Base-by-base conservation (phyloP, 2,113 vertebrate genomes). In the Pedionomus torquatus region DNA sequence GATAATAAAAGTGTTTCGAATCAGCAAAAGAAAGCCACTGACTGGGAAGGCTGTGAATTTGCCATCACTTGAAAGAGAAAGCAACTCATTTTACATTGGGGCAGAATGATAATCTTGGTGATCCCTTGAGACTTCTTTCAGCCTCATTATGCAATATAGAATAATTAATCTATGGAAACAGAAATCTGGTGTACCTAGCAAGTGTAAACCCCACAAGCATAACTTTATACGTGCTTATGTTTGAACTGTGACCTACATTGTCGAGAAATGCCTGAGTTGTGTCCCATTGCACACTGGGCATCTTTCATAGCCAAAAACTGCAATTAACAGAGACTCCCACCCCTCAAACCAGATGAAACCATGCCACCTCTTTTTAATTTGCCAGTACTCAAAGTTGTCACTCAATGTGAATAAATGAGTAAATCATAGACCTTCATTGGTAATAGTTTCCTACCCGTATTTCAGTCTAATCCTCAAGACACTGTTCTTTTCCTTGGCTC, bases 371-470 rank as follows among this genome's bases (percentile, higher is more conserved):
- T 55, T 10, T 31, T 4, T 63, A 78, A 68, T 60, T 81, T 86
- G 20, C 12, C 5, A 9, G 7, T 60, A 52, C 10, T 8, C 0
- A 0, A 89, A 11, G 4, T 19, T 70, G 17, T 30, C 6, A 39
- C 52, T 79, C n/a, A 41, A 17, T 46, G 12, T 57, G 4, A 65
- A 17, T 69, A 64, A 82, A 68, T 68, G 10, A 69, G 6, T 41
- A 82, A 87, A 44, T 33, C 14, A 39, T 31, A 64, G 5, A 54
- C 1, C 14, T 68, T 92, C 5, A 19, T 28, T 17, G 41, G 7
- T 54, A 23, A 21, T n/a, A 37, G 16, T 60, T 63, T 71, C 51
- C 51, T 65, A 16, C 23, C 1, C 86, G 11, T 28, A 58, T 58
- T 87, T 95, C 17, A 89, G 4, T 3, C 25, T 93, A 61, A 87